Evolutionary conservation across 2,888 invertebrate genomes (phyloP), one percentile per base, ranked within the genome.

Genomic region (Agrotis puta): DNA sequence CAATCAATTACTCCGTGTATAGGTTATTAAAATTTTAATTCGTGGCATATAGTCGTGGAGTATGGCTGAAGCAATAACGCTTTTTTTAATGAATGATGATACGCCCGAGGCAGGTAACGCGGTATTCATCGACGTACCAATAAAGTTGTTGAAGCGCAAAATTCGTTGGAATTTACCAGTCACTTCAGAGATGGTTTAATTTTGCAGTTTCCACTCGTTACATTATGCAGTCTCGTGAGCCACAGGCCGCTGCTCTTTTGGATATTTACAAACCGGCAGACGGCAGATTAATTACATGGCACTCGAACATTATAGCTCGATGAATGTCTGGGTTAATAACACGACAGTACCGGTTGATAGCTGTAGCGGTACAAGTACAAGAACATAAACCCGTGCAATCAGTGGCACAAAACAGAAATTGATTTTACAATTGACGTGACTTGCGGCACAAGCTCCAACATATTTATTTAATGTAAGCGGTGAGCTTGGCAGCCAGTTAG

Each of bases 121-220:
- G 91, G 91, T 92, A 89, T 90, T 89, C 90, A 90, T 89, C 86
- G 88, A 85, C 86, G 90, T 92, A 92, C 92, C 92, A 94, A 95
- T 94, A 93, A 93, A 94, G 89, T 90, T 90, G 91, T 92, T 92
- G 92, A 92, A 89, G 92, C 91, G 92, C 90, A 92, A 93, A 92
- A 93, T 92, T 92, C 90, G 91, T 90, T 90, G 87, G 89, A 92
- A 93, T 94, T 92, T 91, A 93, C 93, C 89, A 89, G 85, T 88
- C 84, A 82, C 84, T 88, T 88, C 88, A 82, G 87, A 87, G 86
- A 88, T 83, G 87, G 85, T 85, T 89, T 81, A 86, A 85, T 85
- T 88, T 88, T 87, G 80, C 87, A 85, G 87, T 88, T 86, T 84
- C 84, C 83, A 82, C 79, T 81, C 65, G 70, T 70, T 70, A 71